These are phyloP conservation scores for Hydrolagus colliei DNA, from an alignment of 2,797 vertebrate genomes.

Conservation along the genomic window DNA sequence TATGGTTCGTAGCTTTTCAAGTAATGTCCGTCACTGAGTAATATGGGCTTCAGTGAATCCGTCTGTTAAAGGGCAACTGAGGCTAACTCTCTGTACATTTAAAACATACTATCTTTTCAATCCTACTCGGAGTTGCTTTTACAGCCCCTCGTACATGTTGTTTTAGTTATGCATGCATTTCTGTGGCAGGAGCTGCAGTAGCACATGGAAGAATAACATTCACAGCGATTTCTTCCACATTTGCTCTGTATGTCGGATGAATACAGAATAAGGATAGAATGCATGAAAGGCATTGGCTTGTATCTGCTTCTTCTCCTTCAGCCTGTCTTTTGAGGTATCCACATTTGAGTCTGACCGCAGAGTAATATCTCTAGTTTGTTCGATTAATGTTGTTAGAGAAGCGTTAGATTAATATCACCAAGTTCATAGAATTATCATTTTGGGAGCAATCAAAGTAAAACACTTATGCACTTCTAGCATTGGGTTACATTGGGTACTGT, in stretches of 20 bases:
- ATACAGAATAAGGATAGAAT: no score
- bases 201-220: background rate
- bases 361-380: background rate
- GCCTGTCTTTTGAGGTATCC: slow-evolving; percentile 1
- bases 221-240: background rate
- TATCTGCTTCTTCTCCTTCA: background rate
- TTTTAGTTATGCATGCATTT: background rate
- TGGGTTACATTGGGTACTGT: slow-evolving; percentile 10
- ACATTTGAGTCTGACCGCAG: slow-evolving; percentile 22
- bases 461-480: slow-evolving; percentile 15
- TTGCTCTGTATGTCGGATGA: background rate
- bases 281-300: background rate
- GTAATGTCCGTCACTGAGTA: slow-evolving; percentile 8
- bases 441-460: slow-evolving; percentile 25
- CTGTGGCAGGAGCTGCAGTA: background rate
- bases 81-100: background rate
- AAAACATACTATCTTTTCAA: background rate
- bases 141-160: background rate
- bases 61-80: no score
- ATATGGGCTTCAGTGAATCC: background rate
- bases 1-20: background rate
- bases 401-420: slow-evolving; percentile 14
- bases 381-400: background rate
- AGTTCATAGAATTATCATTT: slow-evolving; percentile 28
- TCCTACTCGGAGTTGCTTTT: background rate